These are phyloP conservation scores for Seira sanloemensis DNA, from an alignment of 2,888 invertebrate genomes.

Conservation along the genomic window DNA sequence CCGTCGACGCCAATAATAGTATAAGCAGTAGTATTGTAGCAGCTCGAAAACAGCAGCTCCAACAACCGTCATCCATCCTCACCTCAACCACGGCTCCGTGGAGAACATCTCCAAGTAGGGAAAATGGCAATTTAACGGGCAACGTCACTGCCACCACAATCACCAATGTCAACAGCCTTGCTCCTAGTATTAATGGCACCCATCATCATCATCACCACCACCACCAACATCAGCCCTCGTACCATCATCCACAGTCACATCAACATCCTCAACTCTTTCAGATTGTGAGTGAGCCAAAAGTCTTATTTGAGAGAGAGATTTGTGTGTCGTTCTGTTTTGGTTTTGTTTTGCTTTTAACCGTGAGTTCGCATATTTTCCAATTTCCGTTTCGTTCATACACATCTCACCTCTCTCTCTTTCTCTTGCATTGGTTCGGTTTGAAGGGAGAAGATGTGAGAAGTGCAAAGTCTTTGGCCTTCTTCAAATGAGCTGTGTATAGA, in stretches of 20 bases:
- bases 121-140: slow-evolving; percentile 1
- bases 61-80: slow-evolving; percentile 34
- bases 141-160: slow-evolving; percentile 31
- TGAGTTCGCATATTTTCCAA: not conserved
- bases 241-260: not conserved
- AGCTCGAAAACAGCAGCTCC: slow-evolving; percentile 50
- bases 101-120: slow-evolving; percentile 65
- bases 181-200: slow-evolving; percentile 39
- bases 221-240: not conserved
- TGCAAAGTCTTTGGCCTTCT: slow-evolving; percentile 55
- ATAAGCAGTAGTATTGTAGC: slow-evolving; percentile 36
- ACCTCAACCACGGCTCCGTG: slow-evolving; percentile 57
- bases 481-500: not conserved
- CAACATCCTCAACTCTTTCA: slow-evolving; percentile 47
- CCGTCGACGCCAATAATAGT: slow-evolving; percentile 25
- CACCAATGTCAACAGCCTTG: slow-evolving; percentile 60
- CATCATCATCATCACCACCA: not conserved
- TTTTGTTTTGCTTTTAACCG: not conserved
- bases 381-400: not conserved
- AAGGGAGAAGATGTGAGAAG: not conserved
- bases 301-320: not conserved
- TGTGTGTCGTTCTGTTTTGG: not conserved
- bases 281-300: slow-evolving; percentile 45
- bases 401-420: not conserved
- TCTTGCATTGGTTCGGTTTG: no score